A percentile compares a stretch with the other conserved stretches of the same genome.
Conservation (phyloP, 2,797 vertebrate genomes). For the Myiotriccus ornatus region DNA sequence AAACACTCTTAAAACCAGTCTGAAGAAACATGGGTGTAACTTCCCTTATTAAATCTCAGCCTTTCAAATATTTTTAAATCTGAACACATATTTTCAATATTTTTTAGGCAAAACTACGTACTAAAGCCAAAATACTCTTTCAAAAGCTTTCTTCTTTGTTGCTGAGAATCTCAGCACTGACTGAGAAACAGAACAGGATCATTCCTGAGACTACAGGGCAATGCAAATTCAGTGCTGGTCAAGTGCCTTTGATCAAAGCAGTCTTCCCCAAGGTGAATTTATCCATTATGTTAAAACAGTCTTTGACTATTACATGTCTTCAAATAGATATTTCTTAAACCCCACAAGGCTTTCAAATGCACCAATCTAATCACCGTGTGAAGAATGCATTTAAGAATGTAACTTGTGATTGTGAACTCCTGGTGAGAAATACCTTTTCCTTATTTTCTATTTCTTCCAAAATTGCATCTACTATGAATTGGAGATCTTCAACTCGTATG, state of each 20-base stretch:
- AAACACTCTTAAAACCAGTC: neutral
- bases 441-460: constrained; percentile 81
- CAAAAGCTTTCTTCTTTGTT: neutral
- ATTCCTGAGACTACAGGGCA: neutral
- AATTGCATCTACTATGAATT: constrained; percentile 82
- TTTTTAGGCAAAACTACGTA: neutral
- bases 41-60: neutral
- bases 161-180: neutral
- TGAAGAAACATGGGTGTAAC: neutral
- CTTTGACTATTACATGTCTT: neutral
- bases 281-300: neutral
- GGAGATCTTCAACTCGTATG: constrained; percentile 82
- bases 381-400: neutral
- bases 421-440: constrained; percentile 70
- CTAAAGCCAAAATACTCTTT: neutral
- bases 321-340: neutral
- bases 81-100: neutral
- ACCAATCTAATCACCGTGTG: neutral
- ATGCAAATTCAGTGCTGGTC: neutral
- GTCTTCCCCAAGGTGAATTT: neutral
- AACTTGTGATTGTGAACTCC: neutral
- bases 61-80: neutral
- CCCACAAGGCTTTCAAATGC: neutral
- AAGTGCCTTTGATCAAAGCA: neutral
- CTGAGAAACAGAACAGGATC: neutral